Base-by-base conservation (phyloP, 2,888 invertebrate genomes). In the Agonopterix alstromeriana region DNA sequence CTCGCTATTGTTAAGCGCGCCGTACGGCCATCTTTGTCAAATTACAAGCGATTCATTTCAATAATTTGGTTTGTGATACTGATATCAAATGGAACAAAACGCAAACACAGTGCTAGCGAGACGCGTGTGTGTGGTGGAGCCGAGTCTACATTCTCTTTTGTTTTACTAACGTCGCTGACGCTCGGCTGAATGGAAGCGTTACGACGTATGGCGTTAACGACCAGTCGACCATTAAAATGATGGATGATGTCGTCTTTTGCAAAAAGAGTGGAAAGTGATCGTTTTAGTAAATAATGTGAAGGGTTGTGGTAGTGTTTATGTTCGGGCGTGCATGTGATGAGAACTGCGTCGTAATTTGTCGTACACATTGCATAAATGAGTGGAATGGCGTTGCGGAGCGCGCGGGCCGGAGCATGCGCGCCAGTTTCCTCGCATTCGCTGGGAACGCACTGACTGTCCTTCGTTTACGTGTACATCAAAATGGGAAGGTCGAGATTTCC, bases 401-500 rank as follows among this genome's bases (percentile, higher is more conserved):
- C 87, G 87, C 87, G 86, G 85, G 80, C 82, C 81, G 77, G 82
- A 81, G 88, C 88, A 88, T 88, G 88, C 88, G 88, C 87, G 86
- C 86, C 82, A 85, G 85, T 87, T 82, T 82, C 80, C 72, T 78
- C 69, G 77, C 82, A 69, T 68, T 79, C 74, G 73, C 82, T 81
- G 70, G 83, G 78, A 86, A 82, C 85, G 82, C 84, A 88, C 82
- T 90, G 78, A 90, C 77, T 83, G 86, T 84, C 77, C 80, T 85
- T 87, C 89, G 90, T 88, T 85, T 84, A 83, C 79, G 79, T 82
- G 82, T 71, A 79, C 68, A 86, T 81, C 90, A 91, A 90, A 89
- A 94, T 94, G 94, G 93, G 93, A 89, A 92, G 93, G 90, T 93
- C 93, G 85, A 93, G 93, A 91, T 95, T 95, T 92, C 95, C 95